Base-by-base conservation (phyloP, 2,888 invertebrate species). In the Chrysodeixis includens region DNA sequence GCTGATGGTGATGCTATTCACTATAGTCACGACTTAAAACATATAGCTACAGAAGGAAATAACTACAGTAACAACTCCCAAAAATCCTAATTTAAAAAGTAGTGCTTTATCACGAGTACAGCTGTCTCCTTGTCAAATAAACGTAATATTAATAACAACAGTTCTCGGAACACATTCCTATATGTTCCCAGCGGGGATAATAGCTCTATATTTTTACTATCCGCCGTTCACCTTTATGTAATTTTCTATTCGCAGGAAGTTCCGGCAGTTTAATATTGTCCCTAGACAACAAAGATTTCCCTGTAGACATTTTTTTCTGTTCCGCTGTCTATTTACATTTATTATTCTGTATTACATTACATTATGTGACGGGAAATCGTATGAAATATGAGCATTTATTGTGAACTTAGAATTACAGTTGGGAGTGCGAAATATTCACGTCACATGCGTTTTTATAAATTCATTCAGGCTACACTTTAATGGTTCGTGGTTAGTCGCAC, bases 191-290 rank as follows among this genome's bases (percentile, higher is more conserved):
- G n/a, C n/a, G 40, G 40, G 40, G 40, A 40, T 40, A 6, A 40
- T 40, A 40, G 40, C n/a, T 40, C 40, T 40, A 40, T 40, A 40
- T n/a, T 35, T 40, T 40, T 40, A 40, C 40, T 20, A 18, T 20
- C 46, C 9, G 10, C 10, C 46, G 18, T 49, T 49, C 46, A 49
- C 46, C 46, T 18, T 20, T 12, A 49, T 49, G 20, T 49, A 20
- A 49, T 30, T 52, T 30, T 14, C 7, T 30, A 16, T 30, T 30
- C 4, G 18, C 30, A 51, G 35, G 26, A 16, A 30, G 12, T 7
- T 22, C n/a, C 49, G 55, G 20, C 55, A 35, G 30, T 59, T 65
- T 55, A 65, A 65, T 55, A 51, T 30, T 16, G 18, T 49, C 30
- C 20, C 30, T 18, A 49, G 57, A 58, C 20, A 51, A 52, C 26